These are phyloP conservation scores for Euzetes globulus DNA, from an alignment of 2,888 invertebrate species.

Conservation along the genomic window DNA sequence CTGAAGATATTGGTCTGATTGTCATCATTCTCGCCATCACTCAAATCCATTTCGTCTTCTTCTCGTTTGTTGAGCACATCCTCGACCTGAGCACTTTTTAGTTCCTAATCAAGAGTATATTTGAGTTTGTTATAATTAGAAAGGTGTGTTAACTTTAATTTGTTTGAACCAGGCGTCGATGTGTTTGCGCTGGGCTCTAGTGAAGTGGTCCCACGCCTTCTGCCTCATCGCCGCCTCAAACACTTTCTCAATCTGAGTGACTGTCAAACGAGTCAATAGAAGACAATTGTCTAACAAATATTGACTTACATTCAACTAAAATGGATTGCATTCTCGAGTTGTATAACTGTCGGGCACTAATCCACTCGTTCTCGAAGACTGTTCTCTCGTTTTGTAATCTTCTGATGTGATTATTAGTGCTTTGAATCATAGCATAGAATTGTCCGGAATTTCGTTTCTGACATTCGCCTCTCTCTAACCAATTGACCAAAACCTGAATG, in stretches of 20 bases:
- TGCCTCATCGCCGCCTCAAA: constrained; percentile 91
- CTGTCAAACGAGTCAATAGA: constrained; percentile 50
- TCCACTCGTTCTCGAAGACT: constrained; percentile 77
- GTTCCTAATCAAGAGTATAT: constrained; percentile 53
- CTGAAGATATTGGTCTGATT: constrained; percentile 17
- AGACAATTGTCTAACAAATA: background rate
- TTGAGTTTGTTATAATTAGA: background rate
- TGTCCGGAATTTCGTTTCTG: constrained; percentile 79
- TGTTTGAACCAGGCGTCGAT: constrained; percentile 96
- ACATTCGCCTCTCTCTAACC: constrained; percentile 91
- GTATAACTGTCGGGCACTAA: constrained; percentile 72
- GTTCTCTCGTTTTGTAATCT: constrained; percentile 74
- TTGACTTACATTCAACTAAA: constrained; percentile 80
- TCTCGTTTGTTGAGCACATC: constrained; percentile 59
- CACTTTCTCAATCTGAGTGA: constrained; percentile 98
- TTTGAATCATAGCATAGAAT: constrained; percentile 91
- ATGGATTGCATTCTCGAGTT: constrained; percentile 76
- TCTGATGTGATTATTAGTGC: constrained; percentile 80
- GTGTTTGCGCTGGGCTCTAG: constrained; percentile 81
- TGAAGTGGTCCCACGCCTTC: constrained; percentile 68
- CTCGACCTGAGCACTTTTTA: constrained; percentile 60
- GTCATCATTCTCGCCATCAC: constrained; percentile 59
- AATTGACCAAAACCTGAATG: constrained; percentile 73
- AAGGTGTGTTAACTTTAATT: constrained; percentile 59
- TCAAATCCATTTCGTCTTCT: constrained; percentile 80